Evolutionary conservation across 2,797 vertebrate genomes (phyloP), one percentile per base, ranked within the genome.

Genomic region (Brachyrhaphis roseni): DNA sequence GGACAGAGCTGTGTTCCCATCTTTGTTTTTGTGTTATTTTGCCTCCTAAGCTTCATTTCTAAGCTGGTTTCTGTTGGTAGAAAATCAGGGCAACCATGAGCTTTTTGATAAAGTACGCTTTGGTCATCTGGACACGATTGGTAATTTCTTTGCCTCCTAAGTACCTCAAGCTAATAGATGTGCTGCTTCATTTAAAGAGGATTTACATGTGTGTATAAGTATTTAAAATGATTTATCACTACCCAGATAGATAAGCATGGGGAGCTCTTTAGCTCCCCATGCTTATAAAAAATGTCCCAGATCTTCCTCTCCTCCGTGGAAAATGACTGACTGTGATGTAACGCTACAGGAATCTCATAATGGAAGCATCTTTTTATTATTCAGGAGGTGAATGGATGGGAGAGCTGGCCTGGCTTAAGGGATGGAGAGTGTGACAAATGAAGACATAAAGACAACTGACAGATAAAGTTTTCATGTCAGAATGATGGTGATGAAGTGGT

Each of bases 301-400:
- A 66, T 47, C 7, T 13, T 28, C 75, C 28, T 0, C 8, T 53
- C 23, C 75, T 7, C 41, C 0, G 1, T 71, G 41, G 68, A 71
- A 71, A 71, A 71, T 89, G 87, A 93, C 84, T 90, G 91, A 88
- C 74, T 78, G 51, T 71, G 80, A 84, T 72, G 78, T 79, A 85
- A 83, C 81, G 87, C 82, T 88, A 87, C 85, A 36, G 88, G 84
- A 86, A 82, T 92, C 93, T 93, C 94, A 92, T 96, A 96, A 96
- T 96, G 95, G 95, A 96, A 93, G 91, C 88, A 84, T 76, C 72
- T 89, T 96, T 97, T 90, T 94, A 97, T 97, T 96, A 97, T 96
- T 96, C 93, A 97, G 87, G 85, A 94, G 88, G 81, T 88, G 91
- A 95, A 94, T 90, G 93, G 92, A 93, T 88, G 81, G 87, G 55